These are phyloP conservation scores for Mormyrus lacerda DNA, from an alignment of 2,113 vertebrate genomes.

Conservation along the genomic window DNA sequence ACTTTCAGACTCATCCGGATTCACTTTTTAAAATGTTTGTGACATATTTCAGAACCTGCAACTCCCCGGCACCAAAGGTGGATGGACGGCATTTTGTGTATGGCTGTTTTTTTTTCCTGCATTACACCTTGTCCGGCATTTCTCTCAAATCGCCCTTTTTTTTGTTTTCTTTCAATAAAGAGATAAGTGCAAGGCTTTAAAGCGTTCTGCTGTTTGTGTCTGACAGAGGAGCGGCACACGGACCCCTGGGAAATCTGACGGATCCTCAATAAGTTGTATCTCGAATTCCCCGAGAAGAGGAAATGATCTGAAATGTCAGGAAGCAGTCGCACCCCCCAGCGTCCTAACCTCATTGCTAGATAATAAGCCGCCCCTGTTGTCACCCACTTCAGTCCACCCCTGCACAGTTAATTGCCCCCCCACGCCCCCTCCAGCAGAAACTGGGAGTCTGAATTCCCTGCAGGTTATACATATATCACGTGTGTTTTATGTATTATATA, in stretches of 20 bases:
- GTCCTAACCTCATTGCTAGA: background rate
- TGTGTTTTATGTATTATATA: background rate
- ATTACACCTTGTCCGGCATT: background rate
- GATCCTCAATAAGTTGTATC: slow-evolving; percentile 4
- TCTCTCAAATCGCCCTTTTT: background rate
- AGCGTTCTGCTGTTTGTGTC: background rate
- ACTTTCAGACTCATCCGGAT: background rate
- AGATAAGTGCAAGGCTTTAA: background rate
- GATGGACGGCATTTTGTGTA: background rate
- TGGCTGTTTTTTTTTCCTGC: background rate
- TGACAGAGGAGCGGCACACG: background rate
- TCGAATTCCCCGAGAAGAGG: slow-evolving; percentile 3
- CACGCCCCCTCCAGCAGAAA: background rate
- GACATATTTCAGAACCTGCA: background rate
- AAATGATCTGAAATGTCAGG: slow-evolving; percentile 13
- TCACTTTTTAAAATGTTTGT: background rate
- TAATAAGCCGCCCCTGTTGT: background rate
- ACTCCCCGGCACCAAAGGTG: background rate
- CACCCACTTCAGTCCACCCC: background rate
- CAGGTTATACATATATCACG: background rate
- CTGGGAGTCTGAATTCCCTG: background rate
- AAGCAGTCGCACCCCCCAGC: background rate
- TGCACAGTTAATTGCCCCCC: background rate
- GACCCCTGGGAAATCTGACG: background rate
- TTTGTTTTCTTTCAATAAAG: background rate